Evolutionary conservation across 2,888 invertebrate genomes (phyloP).

Genomic region (Drosophila acutilabella): DNA sequence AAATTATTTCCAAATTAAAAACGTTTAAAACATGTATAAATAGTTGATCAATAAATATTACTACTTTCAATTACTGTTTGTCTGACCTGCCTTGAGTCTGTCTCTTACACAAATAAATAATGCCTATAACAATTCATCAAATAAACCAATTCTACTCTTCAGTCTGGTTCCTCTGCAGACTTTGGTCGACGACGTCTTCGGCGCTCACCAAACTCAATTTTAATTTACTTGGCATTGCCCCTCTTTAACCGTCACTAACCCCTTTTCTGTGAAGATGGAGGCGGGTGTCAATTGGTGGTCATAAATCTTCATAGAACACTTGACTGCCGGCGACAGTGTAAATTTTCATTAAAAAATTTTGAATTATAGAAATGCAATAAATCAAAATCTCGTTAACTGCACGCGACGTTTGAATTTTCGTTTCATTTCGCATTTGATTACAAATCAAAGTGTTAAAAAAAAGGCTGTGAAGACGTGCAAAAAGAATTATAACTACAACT

Average conservation of each 20-base stretch:
- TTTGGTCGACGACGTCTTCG: conserved; percentile 6
- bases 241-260: conserved; percentile 14
- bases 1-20: too few relatives aligned
- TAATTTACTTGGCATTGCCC: conserved; percentile 44
- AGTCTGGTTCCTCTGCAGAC: conserved; percentile 9
- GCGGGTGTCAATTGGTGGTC: conserved; percentile 71
- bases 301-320: conserved; percentile 78
- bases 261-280: conserved; percentile 52
- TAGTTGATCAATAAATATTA: not conserved
- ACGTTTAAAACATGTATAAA: not conserved
- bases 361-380: conserved; percentile 72
- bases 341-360: conserved; percentile 69
- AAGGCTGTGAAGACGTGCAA: conserved; percentile 19
- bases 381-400: conserved; percentile 77
- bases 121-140: conserved; percentile 56
- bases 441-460: conserved; percentile 38
- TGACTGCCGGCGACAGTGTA: conserved; percentile 74
- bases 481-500: conserved; percentile 16
- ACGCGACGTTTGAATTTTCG: conserved; percentile 61
- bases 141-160: conserved; percentile 35
- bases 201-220: conserved; percentile 26
- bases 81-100: not conserved
- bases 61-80: not conserved
- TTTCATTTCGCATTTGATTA: conserved; percentile 51
- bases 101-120: conserved; percentile 16